Percentiles rank a stretch among this genome's conserved stretches.
These are phyloP conservation scores for Aphidoletes aphidimyza DNA, from an alignment of 2,888 invertebrate species.

Conservation along the genomic window DNA sequence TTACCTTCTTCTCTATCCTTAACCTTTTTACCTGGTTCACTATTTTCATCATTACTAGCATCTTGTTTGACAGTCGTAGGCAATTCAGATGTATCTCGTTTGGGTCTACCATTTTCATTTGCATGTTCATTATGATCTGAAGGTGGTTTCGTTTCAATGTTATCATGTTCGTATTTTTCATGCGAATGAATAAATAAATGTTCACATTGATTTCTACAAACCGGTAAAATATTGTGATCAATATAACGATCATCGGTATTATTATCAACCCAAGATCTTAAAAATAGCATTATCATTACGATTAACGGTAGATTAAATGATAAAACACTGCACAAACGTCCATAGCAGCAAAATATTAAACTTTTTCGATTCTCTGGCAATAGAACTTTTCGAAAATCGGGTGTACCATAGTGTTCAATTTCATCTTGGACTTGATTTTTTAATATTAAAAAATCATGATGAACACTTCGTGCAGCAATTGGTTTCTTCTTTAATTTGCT, in stretches of 20 bases:
- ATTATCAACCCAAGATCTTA: background rate
- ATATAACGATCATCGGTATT: background rate
- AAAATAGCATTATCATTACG: background rate
- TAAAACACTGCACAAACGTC: background rate
- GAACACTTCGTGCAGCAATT: background rate
- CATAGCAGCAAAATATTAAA: conserved; percentile 44
- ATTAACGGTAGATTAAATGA: conserved; percentile 28
- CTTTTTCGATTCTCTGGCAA: background rate
- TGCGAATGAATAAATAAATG: too few species aligned
- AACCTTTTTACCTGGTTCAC: too few species aligned
- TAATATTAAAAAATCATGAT: conserved; percentile 17
- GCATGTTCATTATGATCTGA: background rate
- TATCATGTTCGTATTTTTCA: too few species aligned
- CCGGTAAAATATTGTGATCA: background rate
- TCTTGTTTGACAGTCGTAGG: too few species aligned
- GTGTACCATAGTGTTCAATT: background rate
- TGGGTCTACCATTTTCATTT: background rate
- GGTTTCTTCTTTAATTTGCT: conserved; percentile 20
- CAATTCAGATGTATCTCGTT: background rate
- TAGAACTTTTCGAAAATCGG: background rate
- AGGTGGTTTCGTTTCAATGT: background rate
- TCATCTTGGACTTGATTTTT: conserved; percentile 24
- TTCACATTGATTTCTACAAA: background rate
- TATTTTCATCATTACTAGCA: too few species aligned
- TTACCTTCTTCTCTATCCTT: too few species aligned